Conservation (phyloP, 2,113 vertebrate species). For the Pelecanoides urinatrix region DNA sequence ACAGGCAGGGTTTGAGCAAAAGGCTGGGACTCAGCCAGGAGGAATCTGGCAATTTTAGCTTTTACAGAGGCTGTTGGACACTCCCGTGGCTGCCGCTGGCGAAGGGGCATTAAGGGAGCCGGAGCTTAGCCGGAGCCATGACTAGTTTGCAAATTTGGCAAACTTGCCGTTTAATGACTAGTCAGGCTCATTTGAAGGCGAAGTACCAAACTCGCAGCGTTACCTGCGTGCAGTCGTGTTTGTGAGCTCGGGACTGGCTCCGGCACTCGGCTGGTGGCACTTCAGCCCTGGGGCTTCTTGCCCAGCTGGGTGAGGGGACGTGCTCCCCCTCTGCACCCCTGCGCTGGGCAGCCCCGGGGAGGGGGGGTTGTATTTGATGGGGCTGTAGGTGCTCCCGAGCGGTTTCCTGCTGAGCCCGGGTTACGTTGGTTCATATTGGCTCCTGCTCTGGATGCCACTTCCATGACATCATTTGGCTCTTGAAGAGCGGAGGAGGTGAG, state of each 20-base stretch:
- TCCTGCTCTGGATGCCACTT: conserved; percentile 38
- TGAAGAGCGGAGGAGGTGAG: conserved; percentile 28
- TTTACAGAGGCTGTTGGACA: neutral
- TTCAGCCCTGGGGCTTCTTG: neutral
- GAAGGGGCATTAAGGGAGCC: neutral
- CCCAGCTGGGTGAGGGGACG: fast-evolving
- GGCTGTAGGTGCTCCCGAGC: neutral
- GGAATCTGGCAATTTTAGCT: neutral
- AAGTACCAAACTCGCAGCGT: neutral
- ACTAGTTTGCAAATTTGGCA: neutral
- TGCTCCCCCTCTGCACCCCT: neutral
- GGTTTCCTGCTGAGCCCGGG: neutral
- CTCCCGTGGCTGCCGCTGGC: neutral
- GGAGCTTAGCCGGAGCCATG: neutral
- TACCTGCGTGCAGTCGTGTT: neutral
- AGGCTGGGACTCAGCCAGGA: neutral
- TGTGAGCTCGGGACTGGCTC: neutral
- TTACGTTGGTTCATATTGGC: conserved; percentile 4
- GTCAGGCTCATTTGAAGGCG: neutral
- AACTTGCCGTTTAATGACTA: neutral
- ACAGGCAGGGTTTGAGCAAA: neutral
- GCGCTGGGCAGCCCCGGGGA: neutral
- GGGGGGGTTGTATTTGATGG: neutral
- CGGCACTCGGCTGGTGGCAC: fast-evolving
- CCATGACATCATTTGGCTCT: conserved; percentile 27